Evolutionary conservation across 2,797 vertebrate genomes (phyloP), one percentile per base, ranked within the genome.

Genomic region (Harpagifer antarcticus): DNA sequence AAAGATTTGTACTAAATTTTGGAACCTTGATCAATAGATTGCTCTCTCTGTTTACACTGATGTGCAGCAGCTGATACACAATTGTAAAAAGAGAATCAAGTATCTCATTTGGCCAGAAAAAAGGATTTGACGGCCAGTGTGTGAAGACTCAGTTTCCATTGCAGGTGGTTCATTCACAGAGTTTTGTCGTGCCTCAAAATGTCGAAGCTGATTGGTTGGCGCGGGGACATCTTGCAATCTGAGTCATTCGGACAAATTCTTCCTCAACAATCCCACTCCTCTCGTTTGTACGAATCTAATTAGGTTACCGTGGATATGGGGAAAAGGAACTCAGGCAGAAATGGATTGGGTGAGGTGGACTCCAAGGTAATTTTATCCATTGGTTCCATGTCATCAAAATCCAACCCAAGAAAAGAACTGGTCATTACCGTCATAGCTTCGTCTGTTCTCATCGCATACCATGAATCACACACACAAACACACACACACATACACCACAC

Each of bases 281-380:
- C 75, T 92, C 69, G 47, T 93, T 91, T 92, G 84, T 92, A 78
- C 81, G 55, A 85, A 56, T 82, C 67, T 86, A 83, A 90, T 90
- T 81, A 93, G 92, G 94, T 93, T 91, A 82, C 92, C 79, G 66
- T 92, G 92, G 92, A 86, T 78, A 92, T 82, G 42, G 83, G 83
- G 70, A 90, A 89, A 90, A 87, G 84, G 84, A 85, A 67, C 87
- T 86, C 88, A 50, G 86, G 82, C 86, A 86, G 87, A 74, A 92
- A 88, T 78, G 89, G 89, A 90, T 86, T 89, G 92, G 82, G 89
- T 88, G 88, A 91, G 85, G 85, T 83, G 82, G 79, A 90, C 31
- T 84, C 83, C 0, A 92, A 94, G 93, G 92, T 93, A 92, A 94
- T 80, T 76, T 71, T 20, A 63, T 56, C 15, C 0, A 37, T 37